Percentiles rank a stretch among this genome's conserved stretches.
These are phyloP conservation scores for Tapera naevia DNA, from an alignment of 2,797 vertebrate genomes.

Conservation along the genomic window DNA sequence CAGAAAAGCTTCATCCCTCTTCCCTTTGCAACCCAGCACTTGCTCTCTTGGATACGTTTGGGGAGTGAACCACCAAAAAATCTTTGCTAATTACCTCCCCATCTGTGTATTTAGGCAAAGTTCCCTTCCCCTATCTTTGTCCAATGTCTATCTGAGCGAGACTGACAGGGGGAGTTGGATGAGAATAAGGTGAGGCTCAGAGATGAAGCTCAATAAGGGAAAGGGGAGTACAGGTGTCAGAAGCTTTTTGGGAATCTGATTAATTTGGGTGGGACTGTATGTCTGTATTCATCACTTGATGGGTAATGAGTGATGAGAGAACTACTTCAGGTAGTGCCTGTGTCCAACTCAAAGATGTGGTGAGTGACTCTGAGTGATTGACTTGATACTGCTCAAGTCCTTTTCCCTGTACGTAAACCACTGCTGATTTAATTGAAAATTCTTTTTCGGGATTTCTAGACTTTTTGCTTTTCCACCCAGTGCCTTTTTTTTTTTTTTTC, in stretches of 20 bases:
- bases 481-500: not conserved
- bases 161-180: not conserved
- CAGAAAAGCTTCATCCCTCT: accelerated
- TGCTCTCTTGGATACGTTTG: not conserved
- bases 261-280: not conserved
- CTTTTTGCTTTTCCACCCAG: not conserved
- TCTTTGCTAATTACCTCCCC: not conserved
- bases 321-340: not conserved
- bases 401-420: not conserved
- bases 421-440: not conserved
- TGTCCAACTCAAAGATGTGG: not conserved
- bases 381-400: not conserved
- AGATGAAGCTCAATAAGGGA: not conserved
- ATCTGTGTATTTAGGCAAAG: not conserved
- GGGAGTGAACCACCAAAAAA: not conserved
- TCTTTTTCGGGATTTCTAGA: not conserved
- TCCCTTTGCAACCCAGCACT: not conserved
- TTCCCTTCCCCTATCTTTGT: too few species aligned
- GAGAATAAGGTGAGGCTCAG: not conserved
- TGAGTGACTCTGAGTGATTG: not conserved
- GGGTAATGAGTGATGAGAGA: not conserved
- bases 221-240: accelerated
- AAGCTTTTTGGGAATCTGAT: not conserved
- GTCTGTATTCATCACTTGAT: not conserved
- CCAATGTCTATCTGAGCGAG: not conserved